A percentile compares a stretch with the other conserved stretches of the same genome.
These are phyloP conservation scores for Melanotaenia maccullochi DNA, from an alignment of 2,797 vertebrate genomes.

Conservation along the genomic window DNA sequence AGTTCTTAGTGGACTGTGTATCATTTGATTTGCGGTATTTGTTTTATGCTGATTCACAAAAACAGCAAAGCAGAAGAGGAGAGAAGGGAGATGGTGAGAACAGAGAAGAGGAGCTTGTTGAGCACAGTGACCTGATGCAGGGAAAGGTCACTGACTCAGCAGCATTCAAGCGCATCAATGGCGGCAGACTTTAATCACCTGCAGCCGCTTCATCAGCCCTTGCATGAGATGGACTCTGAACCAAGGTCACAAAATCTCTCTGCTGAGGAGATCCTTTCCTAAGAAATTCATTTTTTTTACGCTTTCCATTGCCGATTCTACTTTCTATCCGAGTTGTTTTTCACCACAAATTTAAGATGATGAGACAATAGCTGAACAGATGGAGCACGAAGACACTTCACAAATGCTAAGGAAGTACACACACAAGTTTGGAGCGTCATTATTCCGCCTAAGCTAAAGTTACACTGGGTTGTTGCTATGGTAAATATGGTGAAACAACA, in stretches of 20 bases:
- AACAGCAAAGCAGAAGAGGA: constrained; percentile 8
- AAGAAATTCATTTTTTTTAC: constrained; percentile 24
- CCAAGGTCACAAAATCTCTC: constrained; percentile 53
- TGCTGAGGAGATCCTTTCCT: background rate
- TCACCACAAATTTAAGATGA: constrained; percentile 41
- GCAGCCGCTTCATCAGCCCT: constrained; percentile 60
- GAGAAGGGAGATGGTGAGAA: constrained; percentile 1
- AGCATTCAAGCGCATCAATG: constrained; percentile 52
- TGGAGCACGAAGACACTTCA: constrained; percentile 64
- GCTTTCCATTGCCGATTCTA: constrained; percentile 12
- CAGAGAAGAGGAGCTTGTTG: constrained; percentile 20
- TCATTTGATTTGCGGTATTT: constrained; percentile 29
- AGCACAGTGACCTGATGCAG: constrained; percentile 36
- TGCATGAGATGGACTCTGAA: constrained; percentile 42
- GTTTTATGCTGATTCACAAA: constrained; percentile 24
- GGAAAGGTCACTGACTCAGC: constrained; percentile 77
- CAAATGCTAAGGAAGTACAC: constrained; percentile 50
- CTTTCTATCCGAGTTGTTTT: constrained; percentile 35
- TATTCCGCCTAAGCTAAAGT: constrained; percentile 52
- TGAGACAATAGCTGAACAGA: constrained; percentile 68
- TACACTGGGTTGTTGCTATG: constrained; percentile 64
- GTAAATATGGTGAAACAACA: constrained; percentile 55
- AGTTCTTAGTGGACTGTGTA: constrained; percentile 30
- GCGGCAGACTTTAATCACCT: constrained; percentile 64
- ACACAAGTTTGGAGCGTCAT: constrained; percentile 42